A percentile compares a stretch with the other conserved stretches of the same genome.
Evolutionary conservation across 1,140 invertebrate genomes (phyloP).

Genomic region (Araneus ventricosus): DNA sequence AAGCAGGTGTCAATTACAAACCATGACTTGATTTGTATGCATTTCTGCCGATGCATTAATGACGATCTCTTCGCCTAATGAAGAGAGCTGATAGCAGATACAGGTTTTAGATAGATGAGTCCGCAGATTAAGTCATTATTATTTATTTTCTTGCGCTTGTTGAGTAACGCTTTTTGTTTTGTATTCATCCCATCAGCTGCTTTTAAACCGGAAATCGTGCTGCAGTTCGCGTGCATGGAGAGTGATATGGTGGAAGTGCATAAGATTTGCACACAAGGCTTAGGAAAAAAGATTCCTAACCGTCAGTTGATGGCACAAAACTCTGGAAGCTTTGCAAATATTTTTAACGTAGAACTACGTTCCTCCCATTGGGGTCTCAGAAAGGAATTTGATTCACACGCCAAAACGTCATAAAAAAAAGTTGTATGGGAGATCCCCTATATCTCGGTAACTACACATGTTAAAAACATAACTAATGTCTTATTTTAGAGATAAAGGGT

Average conservation of each 20-base stretch:
- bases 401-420: too few species aligned
- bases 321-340: too few species aligned
- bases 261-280: background rate
- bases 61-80: background rate
- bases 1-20: constrained; percentile 24
- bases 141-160: constrained; percentile 9
- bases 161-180: constrained; percentile 24
- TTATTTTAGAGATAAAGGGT: too few species aligned
- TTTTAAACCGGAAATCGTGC: constrained; percentile 39
- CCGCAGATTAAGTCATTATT: constrained; percentile 18
- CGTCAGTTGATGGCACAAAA: background rate
- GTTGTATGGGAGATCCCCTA: too few species aligned
- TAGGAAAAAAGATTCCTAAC: background rate
- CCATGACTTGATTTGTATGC: constrained; percentile 36
- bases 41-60: constrained; percentile 26
- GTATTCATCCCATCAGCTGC: constrained; percentile 23
- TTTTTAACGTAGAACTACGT: too few species aligned
- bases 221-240: background rate
- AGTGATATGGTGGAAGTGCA: background rate
- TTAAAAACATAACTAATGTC: too few species aligned
- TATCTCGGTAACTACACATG: too few species aligned
- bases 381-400: too few species aligned
- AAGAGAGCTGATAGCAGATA: constrained; percentile 25
- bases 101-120: background rate
- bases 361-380: too few species aligned